These are phyloP conservation scores for Amitus sp. DNA, from an alignment of 2,888 invertebrate species.

Conservation along the genomic window DNA sequence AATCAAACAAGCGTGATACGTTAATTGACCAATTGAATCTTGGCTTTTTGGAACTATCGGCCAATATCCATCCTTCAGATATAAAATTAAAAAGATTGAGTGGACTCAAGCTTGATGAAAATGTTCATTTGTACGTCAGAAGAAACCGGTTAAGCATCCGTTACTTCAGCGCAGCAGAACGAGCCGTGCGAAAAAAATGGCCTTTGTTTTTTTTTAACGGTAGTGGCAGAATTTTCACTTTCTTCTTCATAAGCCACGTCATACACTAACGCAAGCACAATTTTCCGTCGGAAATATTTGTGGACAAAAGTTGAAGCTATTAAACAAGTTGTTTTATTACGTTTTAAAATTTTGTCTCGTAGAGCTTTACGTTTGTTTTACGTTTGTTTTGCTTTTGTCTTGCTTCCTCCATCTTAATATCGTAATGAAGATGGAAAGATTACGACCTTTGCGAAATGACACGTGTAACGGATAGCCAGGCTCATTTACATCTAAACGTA, in stretches of 20 bases:
- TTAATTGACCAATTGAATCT: no score
- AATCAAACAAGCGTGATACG: no score
- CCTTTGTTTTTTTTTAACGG: conserved; percentile 41
- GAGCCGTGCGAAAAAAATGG: conserved; percentile 18
- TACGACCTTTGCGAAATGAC: not conserved
- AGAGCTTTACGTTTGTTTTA: no score
- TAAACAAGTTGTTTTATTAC: no score
- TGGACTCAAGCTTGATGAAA: not conserved
- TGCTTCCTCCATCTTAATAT: not conserved
- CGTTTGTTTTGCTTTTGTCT: not conserved
- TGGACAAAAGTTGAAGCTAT: not conserved
- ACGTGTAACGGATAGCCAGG: not conserved
- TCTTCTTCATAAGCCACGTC: not conserved
- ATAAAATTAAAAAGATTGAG: conserved; percentile 7
- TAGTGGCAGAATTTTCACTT: conserved; percentile 7
- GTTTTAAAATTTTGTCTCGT: no score
- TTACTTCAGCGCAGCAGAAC: conserved; percentile 13
- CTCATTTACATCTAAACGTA: conserved; percentile 29
- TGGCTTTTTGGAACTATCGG: no score
- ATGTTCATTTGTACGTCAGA: no score
- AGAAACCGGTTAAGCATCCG: conserved; percentile 23
- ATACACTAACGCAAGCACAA: no score
- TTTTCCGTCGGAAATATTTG: not conserved
- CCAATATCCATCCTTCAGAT: conserved; percentile 4
- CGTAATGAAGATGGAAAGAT: not conserved